Conservation (phyloP, 2,113 vertebrate species). For the Macroglossus sobrinus region DNA sequence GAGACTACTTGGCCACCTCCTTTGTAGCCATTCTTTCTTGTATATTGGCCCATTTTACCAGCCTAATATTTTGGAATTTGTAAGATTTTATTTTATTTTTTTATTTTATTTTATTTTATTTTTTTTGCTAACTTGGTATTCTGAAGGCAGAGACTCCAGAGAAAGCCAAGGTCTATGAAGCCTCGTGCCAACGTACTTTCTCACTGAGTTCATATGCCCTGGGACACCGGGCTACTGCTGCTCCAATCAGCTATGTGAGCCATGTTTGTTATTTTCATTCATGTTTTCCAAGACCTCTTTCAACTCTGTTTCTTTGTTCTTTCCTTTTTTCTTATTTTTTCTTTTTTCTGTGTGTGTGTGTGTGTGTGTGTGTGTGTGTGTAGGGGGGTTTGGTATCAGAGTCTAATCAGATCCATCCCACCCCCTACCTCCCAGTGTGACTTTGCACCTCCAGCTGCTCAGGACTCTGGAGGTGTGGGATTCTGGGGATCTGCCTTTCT, state of each 20-base stretch:
- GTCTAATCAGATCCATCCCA: neutral
- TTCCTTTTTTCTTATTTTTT: neutral
- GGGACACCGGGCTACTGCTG: neutral
- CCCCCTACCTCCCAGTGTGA: neutral
- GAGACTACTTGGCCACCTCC: neutral
- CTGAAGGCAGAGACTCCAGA: neutral
- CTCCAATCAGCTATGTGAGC: neutral
- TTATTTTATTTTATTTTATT: neutral
- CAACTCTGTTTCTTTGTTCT: neutral
- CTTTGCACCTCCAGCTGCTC: neutral
- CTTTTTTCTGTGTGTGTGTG: too few species aligned
- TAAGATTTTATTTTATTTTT: neutral
- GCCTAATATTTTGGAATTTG: conserved; percentile 8
- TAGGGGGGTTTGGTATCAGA: too few species aligned
- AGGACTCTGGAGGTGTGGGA: neutral
- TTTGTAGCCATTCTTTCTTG: neutral
- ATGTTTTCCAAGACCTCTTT: neutral
- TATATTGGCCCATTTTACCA: neutral
- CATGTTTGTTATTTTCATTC: neutral
- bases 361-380: neutral
- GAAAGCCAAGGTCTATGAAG: neutral
- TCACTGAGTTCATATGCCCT: neutral
- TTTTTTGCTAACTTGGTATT: neutral
- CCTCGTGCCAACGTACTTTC: neutral
- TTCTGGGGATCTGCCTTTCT: neutral